Percentiles rank a stretch among this genome's conserved stretches.
phyloP scores from a whole-genome alignment of 92 coral and sea anemone genomes.

The Porites cylindrica region DNA sequence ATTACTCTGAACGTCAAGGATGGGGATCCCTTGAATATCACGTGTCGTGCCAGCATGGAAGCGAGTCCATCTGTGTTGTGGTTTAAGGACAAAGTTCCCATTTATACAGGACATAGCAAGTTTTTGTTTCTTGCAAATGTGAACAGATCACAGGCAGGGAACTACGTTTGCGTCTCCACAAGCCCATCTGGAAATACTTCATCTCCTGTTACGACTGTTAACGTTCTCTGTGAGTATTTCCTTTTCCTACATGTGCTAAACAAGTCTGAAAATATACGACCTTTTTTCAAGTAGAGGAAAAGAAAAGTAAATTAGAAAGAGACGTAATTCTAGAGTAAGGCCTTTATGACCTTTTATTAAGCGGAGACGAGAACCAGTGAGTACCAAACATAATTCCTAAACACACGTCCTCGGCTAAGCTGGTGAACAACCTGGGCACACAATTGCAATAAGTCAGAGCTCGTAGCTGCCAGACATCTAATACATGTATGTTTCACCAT shows the following conservation, averaged over 20 bases:
- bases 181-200: slow-evolving; percentile 16
- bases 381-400: too few relatives aligned
- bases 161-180: slow-evolving; percentile 59
- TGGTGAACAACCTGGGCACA: too few relatives aligned
- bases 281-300: not conserved
- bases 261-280: too few relatives aligned
- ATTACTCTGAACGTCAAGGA: not conserved
- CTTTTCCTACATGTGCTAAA: too few relatives aligned
- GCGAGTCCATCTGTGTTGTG: slow-evolving; percentile 1
- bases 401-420: too few relatives aligned
- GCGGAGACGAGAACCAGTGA: too few relatives aligned
- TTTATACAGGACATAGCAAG: not conserved
- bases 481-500: too few relatives aligned
- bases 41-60: slow-evolving; percentile 2
- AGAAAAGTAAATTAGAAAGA: too few relatives aligned
- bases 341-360: too few relatives aligned
- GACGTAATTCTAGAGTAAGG: too few relatives aligned
- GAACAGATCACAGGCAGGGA: slow-evolving; percentile 65
- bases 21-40: slow-evolving; percentile 18
- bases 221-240: slow-evolving; percentile 65
- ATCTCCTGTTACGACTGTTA: slow-evolving; percentile 36
- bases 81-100: slow-evolving; percentile 6
- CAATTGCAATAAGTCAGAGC: too few relatives aligned
- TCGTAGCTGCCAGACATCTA: too few relatives aligned
- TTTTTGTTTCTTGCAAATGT: slow-evolving; percentile 18